phyloP scores from a whole-genome alignment of 1,140 invertebrate genomes.

The Drosophila bipectinata region DNA sequence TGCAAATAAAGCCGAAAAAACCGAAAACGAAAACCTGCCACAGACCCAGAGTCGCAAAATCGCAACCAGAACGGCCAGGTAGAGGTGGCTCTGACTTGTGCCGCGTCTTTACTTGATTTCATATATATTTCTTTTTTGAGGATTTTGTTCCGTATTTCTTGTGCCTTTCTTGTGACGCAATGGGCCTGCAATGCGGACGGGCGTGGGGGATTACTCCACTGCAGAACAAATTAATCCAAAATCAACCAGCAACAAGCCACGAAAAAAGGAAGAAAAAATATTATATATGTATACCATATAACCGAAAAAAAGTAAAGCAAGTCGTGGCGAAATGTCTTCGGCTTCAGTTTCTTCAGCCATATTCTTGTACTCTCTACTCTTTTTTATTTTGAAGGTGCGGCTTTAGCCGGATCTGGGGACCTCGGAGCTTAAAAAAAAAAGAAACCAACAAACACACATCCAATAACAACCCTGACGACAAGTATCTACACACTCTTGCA shows the following conservation, averaged over 20 bases:
- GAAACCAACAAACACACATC: constrained; percentile 12
- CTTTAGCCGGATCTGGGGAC: constrained; percentile 55
- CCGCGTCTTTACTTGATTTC: constrained; percentile 31
- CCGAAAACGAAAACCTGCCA: constrained; percentile 37
- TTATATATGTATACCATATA: neutral
- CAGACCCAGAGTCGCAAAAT: constrained; percentile 17
- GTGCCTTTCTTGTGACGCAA: constrained; percentile 67
- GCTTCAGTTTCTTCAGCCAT: constrained; percentile 23
- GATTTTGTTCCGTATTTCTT: constrained; percentile 53
- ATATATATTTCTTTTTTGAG: constrained; percentile 32
- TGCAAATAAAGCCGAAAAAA: constrained; percentile 37
- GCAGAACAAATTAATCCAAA: constrained; percentile 83
- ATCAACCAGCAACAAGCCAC: constrained; percentile 65
- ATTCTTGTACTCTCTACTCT: constrained; percentile 6
- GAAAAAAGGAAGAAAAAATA: constrained; percentile 33
- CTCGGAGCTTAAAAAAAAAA: constrained; percentile 18
- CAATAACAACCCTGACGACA: constrained; percentile 78
- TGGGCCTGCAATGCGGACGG: constrained; percentile 65
- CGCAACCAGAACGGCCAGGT: constrained; percentile 49
- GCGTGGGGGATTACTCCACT: constrained; percentile 71
- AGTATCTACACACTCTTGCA: constrained; percentile 54
- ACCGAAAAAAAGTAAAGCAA: constrained; percentile 31
- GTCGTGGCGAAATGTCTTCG: constrained; percentile 41
- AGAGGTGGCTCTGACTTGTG: constrained; percentile 62
- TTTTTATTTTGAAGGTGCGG: constrained; percentile 53